A percentile compares a stretch with the other conserved stretches of the same genome.
Evolutionary conservation across 2,888 invertebrate genomes (phyloP).

Genomic region (Philereme vetulata): DNA sequence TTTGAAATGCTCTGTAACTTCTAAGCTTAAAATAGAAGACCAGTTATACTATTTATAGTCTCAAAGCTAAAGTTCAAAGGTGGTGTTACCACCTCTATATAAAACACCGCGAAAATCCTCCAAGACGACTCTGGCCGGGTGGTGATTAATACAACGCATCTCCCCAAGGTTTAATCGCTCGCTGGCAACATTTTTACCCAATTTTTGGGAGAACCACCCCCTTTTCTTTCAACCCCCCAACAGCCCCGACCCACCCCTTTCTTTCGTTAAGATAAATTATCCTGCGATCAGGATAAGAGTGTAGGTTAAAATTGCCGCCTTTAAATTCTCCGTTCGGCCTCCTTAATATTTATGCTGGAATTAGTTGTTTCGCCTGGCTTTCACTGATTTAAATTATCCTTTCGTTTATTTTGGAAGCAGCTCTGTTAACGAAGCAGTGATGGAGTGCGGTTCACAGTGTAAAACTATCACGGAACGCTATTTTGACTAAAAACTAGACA

Average conservation of each 20-base stretch:
- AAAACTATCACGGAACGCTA: too few relatives aligned
- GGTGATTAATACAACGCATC: constrained; percentile 84
- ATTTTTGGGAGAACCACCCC: constrained; percentile 74
- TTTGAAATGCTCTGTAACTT: too few relatives aligned
- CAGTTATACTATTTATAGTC: too few relatives aligned
- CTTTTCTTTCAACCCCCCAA: constrained; percentile 51
- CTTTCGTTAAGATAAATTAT: constrained; percentile 84
- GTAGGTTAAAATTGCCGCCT: constrained; percentile 83
- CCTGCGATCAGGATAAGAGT: constrained; percentile 83
- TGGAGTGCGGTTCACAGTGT: too few relatives aligned
- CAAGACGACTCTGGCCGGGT: constrained; percentile 77
- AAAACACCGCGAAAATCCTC: constrained; percentile 64
- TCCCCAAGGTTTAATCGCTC: constrained; percentile 83
- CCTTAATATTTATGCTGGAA: constrained; percentile 76
- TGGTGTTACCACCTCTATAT: constrained; percentile 54
- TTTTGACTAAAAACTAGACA: too few relatives aligned
- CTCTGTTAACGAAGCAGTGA: not conserved
- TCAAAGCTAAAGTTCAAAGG: too few relatives aligned
- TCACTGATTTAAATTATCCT: constrained; percentile 30
- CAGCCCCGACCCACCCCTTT: constrained; percentile 74
- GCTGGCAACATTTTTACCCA: constrained; percentile 84
- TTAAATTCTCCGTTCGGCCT: constrained; percentile 79
- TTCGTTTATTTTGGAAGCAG: not conserved
- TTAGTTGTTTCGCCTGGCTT: constrained; percentile 61
- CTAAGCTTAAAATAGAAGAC: too few relatives aligned